Base-by-base conservation (phyloP, 2,113 vertebrate species). In the Gallinago undulata region DNA sequence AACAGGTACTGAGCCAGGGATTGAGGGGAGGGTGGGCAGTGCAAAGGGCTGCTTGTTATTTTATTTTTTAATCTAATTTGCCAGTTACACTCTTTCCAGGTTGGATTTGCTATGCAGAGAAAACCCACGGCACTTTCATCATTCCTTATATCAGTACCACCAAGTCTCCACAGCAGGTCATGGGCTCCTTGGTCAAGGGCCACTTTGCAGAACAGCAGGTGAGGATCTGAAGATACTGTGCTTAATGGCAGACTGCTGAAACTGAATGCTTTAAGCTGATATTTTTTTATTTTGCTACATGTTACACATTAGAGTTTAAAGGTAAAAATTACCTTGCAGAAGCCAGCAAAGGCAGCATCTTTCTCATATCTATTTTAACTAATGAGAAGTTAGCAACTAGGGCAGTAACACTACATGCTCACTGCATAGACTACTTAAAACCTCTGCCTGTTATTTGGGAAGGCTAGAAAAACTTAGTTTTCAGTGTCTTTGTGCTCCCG, bases 71-170 rank as follows among this genome's bases (percentile, higher is more conserved):
- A 45, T 68, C 56, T 5, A 12, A 11, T 53, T 39, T 56, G 13
- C 15, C 39, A 5, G 45, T 85, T 15, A 1, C 19, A 1, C 43
- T 19, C 35, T 19, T 37, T 9, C 27, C 97, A 99, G 99, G 99
- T 33, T 99, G 99, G 99, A 99, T 99, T 95, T 99, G 99, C 97
- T 99, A 99, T 0, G 99, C 99, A 8, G 99, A 99, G 98, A 99
- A 99, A 96, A 99, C 99, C 30, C 99, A 99, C 0, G 99, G 99
- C 57, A 98, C 98, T 17, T 98, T 99, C 85, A 98, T 99, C 91
- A 97, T 99, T 13, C 99, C 99, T 11, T 98, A 99, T 79, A 98
- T 99, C 96, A 99, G 99, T 68, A 98, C 98, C 4, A 98, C 98
- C 56, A 99, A 99, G 84, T 99, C 99, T 33, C 99, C 99, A 0